These are phyloP conservation scores for Caenorhabditis panamensis DNA, from an alignment of 2,888 invertebrate species.

Conservation along the genomic window DNA sequence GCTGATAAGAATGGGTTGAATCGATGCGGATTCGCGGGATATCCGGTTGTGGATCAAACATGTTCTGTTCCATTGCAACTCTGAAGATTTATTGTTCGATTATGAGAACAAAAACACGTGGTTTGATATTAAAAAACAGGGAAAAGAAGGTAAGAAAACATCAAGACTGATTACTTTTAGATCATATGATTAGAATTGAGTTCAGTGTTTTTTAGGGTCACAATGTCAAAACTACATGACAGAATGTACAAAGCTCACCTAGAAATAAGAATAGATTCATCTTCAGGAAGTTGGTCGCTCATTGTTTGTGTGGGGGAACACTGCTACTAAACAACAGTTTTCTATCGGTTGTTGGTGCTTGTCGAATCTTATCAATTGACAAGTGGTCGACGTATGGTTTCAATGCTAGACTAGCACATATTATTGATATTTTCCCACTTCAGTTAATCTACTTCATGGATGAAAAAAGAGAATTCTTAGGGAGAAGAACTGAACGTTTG, in stretches of 20 bases:
- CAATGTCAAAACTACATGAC: neutral
- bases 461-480: too few relatives aligned
- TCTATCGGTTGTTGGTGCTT: constrained; percentile 15
- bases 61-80: constrained; percentile 68
- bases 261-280: constrained; percentile 23
- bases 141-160: neutral
- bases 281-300: constrained; percentile 9
- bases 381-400: constrained; percentile 18
- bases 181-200: neutral
- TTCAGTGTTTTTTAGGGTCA: neutral
- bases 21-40: constrained; percentile 52
- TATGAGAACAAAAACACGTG: neutral
- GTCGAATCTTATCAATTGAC: constrained; percentile 49
- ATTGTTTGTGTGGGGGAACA: neutral
- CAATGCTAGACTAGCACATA: constrained; percentile 11
- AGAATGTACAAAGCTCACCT: constrained; percentile 5
- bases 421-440: constrained; percentile 16
- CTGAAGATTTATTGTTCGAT: constrained; percentile 36
- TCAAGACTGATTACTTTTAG: neutral
- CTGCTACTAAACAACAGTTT: constrained; percentile 14
- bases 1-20: constrained; percentile 56
- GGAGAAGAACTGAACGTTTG: neutral
- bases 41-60: constrained; percentile 59
- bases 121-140: neutral
- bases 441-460: constrained; percentile 25